These are phyloP conservation scores for Trinorchestia longiramus DNA, from an alignment of 1,140 invertebrate species.

Conservation along the genomic window DNA sequence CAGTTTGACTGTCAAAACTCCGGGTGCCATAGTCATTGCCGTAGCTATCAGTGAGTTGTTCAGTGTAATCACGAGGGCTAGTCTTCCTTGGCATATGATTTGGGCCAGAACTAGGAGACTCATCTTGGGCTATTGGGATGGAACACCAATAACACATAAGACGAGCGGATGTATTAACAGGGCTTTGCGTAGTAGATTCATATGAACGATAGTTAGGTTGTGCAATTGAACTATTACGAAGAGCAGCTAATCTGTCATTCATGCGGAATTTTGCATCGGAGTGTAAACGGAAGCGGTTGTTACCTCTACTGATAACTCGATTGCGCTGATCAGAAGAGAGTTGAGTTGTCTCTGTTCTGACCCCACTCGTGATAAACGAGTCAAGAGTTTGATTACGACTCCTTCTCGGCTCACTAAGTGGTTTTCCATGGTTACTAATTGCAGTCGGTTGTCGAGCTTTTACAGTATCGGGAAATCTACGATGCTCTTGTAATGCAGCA, in stretches of 20 bases:
- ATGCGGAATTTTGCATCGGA: neutral
- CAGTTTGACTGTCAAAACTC: neutral
- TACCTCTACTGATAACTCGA: neutral
- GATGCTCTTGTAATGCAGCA: neutral
- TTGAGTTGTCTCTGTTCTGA: neutral
- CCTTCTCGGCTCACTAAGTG: neutral
- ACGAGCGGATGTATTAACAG: neutral
- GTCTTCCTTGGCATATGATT: constrained; percentile 23
- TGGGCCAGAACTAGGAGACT: constrained; percentile 20
- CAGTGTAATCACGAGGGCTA: neutral
- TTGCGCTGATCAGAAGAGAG: neutral
- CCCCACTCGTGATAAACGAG: neutral
- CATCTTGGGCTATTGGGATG: constrained; percentile 18
- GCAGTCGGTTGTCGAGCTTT: neutral
- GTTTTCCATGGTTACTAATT: neutral
- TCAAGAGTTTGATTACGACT: neutral
- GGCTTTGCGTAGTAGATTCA: neutral
- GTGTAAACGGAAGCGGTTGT: neutral
- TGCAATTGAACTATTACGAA: neutral
- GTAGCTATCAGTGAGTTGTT: neutral
- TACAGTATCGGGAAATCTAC: neutral
- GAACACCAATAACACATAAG: constrained; percentile 49
- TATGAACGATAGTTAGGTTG: neutral
- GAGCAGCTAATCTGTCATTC: neutral
- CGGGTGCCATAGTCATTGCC: neutral